A percentile compares a stretch with the other conserved stretches of the same genome.
Conservation (phyloP, 2,797 vertebrate species). For the Hylomyscus alleni region DNA sequence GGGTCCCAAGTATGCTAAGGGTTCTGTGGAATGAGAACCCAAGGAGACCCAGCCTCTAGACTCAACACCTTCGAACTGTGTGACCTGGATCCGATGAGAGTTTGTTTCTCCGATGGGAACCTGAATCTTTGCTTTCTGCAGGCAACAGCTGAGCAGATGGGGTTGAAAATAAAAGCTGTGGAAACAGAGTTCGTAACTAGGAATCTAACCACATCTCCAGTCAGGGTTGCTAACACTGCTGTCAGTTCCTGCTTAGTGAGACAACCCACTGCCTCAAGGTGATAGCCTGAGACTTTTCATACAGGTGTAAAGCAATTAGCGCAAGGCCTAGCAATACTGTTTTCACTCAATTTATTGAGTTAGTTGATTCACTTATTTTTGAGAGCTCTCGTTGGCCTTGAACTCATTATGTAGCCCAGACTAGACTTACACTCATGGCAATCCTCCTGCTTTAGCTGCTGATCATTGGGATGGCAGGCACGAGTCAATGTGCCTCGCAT, state of each 20-base stretch:
- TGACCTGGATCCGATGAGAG: background rate
- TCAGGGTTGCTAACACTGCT: too few species aligned
- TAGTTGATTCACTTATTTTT: background rate
- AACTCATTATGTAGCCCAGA: background rate
- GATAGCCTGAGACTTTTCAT: background rate
- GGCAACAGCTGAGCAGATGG: background rate
- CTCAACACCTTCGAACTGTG: rapidly evolving
- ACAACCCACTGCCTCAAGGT: rapidly evolving
- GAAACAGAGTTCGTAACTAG: background rate
- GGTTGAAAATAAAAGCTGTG: background rate
- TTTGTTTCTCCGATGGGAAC: background rate
- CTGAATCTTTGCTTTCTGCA: background rate
- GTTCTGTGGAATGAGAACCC: background rate
- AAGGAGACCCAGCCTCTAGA: background rate
- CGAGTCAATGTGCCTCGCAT: background rate
- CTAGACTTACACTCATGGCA: background rate
- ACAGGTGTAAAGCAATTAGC: background rate
- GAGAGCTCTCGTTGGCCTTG: background rate
- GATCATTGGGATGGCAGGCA: background rate
- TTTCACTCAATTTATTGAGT: background rate
- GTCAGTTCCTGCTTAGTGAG: background rate
- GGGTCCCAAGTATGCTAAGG: background rate
- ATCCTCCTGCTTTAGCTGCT: background rate
- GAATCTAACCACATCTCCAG: background rate
- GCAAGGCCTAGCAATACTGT: background rate